Conservation (phyloP, 2,113 vertebrate genomes). For the Strigops habroptila region DNA sequence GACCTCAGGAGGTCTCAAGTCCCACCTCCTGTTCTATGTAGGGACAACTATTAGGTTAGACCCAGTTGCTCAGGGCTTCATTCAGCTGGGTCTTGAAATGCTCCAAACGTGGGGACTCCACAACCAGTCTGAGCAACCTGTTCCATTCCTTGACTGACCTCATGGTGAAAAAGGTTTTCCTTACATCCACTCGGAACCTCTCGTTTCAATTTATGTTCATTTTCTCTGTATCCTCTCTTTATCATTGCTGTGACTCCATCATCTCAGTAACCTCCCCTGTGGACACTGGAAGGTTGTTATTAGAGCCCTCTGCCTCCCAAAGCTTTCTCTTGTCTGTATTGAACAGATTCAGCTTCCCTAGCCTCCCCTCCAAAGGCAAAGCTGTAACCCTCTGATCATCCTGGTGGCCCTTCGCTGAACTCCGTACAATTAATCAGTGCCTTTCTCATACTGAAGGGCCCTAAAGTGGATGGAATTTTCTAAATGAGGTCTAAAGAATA, state of each 20-base stretch:
- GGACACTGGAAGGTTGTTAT: not conserved
- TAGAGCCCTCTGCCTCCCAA: not conserved
- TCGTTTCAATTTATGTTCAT: not conserved
- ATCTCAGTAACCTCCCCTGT: not conserved
- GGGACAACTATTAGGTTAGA: not conserved
- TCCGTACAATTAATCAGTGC: not conserved
- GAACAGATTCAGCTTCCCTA: not conserved
- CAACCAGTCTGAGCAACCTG: not conserved
- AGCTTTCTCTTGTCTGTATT: not conserved
- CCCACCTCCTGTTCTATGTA: not conserved
- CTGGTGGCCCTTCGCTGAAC: rapidly evolving
- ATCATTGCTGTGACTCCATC: not conserved
- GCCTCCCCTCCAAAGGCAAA: not conserved
- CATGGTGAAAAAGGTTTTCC: not conserved
- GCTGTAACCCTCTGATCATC: not conserved
- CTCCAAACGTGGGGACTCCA: not conserved
- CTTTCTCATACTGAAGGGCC: not conserved
- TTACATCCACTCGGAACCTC: not conserved
- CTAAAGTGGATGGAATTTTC: not conserved
- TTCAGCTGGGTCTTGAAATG: not conserved
- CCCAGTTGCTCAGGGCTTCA: not conserved
- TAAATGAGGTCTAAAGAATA: not conserved
- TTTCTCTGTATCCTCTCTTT: not conserved
- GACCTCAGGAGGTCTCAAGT: not conserved
- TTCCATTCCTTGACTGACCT: not conserved